These are phyloP conservation scores for Amphilophus citrinellus DNA, from an alignment of 2,113 vertebrate species.

Conservation along the genomic window DNA sequence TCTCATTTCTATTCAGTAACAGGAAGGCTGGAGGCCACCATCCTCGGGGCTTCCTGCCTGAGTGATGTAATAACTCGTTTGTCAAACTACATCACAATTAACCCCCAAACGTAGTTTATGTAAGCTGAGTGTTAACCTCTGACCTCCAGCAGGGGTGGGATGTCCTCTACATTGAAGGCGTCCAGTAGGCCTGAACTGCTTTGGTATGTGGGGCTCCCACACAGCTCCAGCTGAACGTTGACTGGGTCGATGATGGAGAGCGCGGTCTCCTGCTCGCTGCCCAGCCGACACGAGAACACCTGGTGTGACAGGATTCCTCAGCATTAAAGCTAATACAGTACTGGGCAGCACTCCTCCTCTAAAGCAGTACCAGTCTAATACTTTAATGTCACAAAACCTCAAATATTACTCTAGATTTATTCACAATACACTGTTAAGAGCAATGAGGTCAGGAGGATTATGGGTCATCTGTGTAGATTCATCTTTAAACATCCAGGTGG, in stretches of 20 bases:
- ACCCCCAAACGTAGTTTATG: not conserved
- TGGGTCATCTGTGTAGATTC: no score
- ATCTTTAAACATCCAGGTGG: no score
- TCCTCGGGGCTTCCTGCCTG: not conserved
- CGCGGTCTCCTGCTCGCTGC: conserved; percentile 94
- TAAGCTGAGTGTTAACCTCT: conserved; percentile 6
- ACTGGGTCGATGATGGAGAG: conserved; percentile 97
- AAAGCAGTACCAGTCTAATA: no score
- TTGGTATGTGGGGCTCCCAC: conserved; percentile 94
- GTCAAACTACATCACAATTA: not conserved
- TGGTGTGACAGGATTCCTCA: conserved; percentile 42
- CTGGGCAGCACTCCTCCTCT: not conserved
- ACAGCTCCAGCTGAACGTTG: conserved; percentile 93
- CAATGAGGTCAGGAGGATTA: no score
- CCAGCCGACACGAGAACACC: conserved; percentile 96
- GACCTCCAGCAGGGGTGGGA: conserved; percentile 95
- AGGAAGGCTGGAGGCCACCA: not conserved
- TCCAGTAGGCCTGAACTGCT: conserved; percentile 93
- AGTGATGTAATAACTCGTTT: not conserved
- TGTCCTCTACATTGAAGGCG: conserved; percentile 95
- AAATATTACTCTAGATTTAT: no score
- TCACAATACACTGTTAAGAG: no score
- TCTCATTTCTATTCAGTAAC: not conserved
- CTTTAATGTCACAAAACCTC: no score
- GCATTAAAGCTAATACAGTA: not conserved